These are phyloP conservation scores for Drosophila subquinaria DNA, from an alignment of 2,888 invertebrate genomes.

Conservation along the genomic window DNA sequence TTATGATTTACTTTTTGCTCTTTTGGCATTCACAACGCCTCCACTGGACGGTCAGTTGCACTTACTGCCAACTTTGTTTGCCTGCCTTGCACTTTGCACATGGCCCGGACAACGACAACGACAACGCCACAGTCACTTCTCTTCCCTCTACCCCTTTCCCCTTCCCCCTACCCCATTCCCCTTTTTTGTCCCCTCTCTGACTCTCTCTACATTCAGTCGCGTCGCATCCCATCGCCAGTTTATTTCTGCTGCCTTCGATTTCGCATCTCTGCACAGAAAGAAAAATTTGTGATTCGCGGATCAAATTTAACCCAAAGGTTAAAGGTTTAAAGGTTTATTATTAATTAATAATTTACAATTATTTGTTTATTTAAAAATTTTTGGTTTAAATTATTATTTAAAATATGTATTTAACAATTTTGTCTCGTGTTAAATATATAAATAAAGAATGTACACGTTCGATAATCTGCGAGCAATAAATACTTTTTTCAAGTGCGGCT, in stretches of 20 bases:
- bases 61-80: constrained; percentile 72
- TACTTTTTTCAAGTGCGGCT: too few species aligned
- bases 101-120: constrained; percentile 6
- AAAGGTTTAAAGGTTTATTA: too few species aligned
- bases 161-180: not conserved
- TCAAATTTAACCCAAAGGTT: too few species aligned
- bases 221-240: constrained; percentile 4
- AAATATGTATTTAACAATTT: too few species aligned
- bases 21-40: constrained; percentile 57
- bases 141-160: too few species aligned
- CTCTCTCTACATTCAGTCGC: not conserved
- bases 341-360: too few species aligned
- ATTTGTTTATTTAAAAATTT: too few species aligned
- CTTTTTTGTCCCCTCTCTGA: not conserved
- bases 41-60: constrained; percentile 57
- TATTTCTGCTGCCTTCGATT: constrained; percentile 26
- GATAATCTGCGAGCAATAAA: too few species aligned
- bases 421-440: too few species aligned
- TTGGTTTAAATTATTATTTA: too few species aligned
- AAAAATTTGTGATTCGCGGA: too few species aligned
- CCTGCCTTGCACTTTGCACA: constrained; percentile 33
- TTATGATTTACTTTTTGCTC: constrained; percentile 55
- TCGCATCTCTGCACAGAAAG: constrained; percentile 2
- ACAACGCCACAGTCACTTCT: not conserved
- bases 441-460: too few species aligned